Conservation (phyloP, 2,113 vertebrate genomes). For the Aramus guarauna region DNA sequence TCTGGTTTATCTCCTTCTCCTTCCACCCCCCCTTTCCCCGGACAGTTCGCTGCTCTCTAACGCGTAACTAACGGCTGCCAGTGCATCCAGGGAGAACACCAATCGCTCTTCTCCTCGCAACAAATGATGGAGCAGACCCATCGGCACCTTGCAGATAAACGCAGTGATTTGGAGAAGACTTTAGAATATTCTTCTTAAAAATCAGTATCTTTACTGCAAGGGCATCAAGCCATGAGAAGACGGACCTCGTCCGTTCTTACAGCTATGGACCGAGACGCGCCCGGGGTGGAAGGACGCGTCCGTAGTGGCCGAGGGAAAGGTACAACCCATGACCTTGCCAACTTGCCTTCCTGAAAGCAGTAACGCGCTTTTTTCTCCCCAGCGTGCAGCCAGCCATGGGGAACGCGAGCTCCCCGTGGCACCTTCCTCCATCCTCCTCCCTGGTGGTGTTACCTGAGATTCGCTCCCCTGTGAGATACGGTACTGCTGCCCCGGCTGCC, state of each 20-base stretch:
- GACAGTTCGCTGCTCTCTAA: fast-evolving
- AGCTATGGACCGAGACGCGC: background rate
- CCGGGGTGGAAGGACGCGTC: background rate
- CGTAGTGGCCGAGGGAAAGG: background rate
- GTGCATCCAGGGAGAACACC: background rate
- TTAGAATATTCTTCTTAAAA: background rate
- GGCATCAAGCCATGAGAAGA: fast-evolving
- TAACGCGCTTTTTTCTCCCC: background rate
- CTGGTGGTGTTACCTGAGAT: background rate
- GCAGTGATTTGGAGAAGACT: background rate
- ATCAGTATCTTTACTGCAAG: background rate
- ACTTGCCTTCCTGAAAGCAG: background rate
- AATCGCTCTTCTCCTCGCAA: background rate
- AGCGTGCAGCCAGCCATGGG: background rate
- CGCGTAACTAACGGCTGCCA: fast-evolving
- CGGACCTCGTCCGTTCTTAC: fast-evolving
- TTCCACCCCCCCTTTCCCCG: background rate
- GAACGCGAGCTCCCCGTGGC: fast-evolving
- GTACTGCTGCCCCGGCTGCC: fast-evolving
- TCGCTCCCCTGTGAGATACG: fast-evolving
- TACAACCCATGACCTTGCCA: fast-evolving
- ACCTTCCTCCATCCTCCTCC: background rate
- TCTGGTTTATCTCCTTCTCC: background rate
- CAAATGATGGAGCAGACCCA: background rate
- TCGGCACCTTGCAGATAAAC: background rate